These are phyloP conservation scores for Elachura formosa DNA, from an alignment of 2,113 vertebrate genomes.

Conservation along the genomic window DNA sequence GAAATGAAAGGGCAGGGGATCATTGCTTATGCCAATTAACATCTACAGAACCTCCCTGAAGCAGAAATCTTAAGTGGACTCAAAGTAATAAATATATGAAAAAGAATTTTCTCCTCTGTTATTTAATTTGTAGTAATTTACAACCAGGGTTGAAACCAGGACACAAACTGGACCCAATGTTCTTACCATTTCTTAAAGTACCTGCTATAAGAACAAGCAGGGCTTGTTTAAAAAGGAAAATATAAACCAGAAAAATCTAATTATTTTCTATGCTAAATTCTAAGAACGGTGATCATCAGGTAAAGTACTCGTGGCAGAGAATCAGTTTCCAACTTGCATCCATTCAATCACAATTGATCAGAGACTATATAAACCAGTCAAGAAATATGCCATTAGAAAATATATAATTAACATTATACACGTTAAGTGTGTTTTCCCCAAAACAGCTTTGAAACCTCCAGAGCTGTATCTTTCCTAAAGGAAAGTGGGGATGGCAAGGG, in stretches of 20 bases:
- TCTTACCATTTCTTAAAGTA: background rate
- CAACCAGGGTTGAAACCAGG: background rate
- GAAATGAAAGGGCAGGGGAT: background rate
- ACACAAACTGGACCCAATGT: background rate
- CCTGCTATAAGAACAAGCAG: background rate
- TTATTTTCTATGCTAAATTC: background rate
- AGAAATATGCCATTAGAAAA: background rate
- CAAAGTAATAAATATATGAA: background rate
- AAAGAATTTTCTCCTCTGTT: background rate
- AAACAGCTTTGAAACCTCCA: background rate
- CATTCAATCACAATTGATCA: background rate
- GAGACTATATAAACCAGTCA: background rate
- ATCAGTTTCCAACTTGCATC: background rate
- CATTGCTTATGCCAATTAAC: background rate
- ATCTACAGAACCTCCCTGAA: background rate
- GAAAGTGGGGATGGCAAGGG: background rate
- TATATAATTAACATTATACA: background rate
- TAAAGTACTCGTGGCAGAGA: background rate
- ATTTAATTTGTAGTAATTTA: background rate
- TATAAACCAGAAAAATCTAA: background rate
- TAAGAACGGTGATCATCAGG: background rate
- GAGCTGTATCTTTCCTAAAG: background rate
- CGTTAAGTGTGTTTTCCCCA: background rate
- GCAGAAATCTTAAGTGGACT: background rate
- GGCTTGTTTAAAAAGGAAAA: background rate